These are phyloP conservation scores for Lepidocyrtoides sp. DNA, from an alignment of 2,888 invertebrate species.

Conservation along the genomic window DNA sequence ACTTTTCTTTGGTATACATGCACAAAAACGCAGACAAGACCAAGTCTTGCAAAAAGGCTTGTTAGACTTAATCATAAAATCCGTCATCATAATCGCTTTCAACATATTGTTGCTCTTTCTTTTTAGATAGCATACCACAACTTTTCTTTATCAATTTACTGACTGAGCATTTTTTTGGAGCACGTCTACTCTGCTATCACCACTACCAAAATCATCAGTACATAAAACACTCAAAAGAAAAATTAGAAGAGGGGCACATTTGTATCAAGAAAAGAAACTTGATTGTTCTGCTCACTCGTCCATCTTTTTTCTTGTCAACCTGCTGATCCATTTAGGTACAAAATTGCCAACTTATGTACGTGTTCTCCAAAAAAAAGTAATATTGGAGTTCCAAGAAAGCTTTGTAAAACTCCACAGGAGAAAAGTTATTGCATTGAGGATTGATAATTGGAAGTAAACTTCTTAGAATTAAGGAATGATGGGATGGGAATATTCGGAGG, in stretches of 20 bases:
- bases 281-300: background rate
- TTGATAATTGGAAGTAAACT: conserved; percentile 2
- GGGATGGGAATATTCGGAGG: no score
- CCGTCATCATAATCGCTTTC: background rate
- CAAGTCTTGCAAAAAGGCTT: background rate
- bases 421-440: background rate
- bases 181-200: no score
- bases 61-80: background rate
- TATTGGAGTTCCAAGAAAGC: background rate
- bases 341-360: background rate
- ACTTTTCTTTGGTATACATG: no score
- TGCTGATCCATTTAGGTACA: background rate
- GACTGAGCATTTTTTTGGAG: no score
- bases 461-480: background rate
- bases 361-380: no score
- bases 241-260: background rate
- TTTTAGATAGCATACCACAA: background rate
- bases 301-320: background rate
- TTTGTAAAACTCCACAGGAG: background rate
- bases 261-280: background rate
- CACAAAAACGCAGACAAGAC: background rate
- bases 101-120: no score
- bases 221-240: conserved; percentile 18
- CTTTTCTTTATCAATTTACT: no score
- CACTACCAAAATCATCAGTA: no score